These are phyloP conservation scores for Peromyscus attwateri DNA, from an alignment of 2,797 vertebrate genomes.

Conservation along the genomic window DNA sequence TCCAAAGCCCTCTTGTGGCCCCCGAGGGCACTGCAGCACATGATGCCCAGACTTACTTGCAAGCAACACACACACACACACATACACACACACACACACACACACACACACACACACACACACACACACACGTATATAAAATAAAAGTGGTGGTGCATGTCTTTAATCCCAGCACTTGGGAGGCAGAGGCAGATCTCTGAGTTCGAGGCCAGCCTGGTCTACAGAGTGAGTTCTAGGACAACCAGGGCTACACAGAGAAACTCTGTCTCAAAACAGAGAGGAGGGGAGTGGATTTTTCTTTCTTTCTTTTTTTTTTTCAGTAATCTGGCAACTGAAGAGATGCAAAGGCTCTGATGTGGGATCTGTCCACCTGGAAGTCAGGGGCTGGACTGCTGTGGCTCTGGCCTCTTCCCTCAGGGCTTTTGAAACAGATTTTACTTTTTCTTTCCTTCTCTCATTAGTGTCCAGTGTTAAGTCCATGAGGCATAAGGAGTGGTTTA, in stretches of 20 bases:
- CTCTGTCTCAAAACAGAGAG: background rate
- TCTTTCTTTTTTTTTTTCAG: no score
- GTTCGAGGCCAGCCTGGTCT: background rate
- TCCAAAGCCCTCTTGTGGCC: background rate
- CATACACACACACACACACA: background rate
- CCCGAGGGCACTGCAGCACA: background rate
- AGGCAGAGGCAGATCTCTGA: background rate
- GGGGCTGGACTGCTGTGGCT: background rate
- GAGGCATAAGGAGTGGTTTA: background rate
- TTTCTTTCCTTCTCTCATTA: background rate
- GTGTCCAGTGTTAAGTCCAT: background rate
- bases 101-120: background rate
- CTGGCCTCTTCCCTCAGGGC: background rate
- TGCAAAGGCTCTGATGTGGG: background rate
- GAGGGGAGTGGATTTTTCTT: background rate
- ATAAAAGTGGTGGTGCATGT: background rate
- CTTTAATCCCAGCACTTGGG: background rate
- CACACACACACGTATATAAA: background rate
- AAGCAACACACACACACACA: background rate
- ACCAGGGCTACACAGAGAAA: background rate
- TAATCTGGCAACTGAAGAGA: background rate
- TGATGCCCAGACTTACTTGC: background rate
- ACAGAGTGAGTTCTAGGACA: background rate
- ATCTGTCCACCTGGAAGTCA: background rate
- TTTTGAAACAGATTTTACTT: background rate